Evolutionary conservation across 2,113 vertebrate genomes (phyloP).

Genomic region (Donacobius atricapilla): DNA sequence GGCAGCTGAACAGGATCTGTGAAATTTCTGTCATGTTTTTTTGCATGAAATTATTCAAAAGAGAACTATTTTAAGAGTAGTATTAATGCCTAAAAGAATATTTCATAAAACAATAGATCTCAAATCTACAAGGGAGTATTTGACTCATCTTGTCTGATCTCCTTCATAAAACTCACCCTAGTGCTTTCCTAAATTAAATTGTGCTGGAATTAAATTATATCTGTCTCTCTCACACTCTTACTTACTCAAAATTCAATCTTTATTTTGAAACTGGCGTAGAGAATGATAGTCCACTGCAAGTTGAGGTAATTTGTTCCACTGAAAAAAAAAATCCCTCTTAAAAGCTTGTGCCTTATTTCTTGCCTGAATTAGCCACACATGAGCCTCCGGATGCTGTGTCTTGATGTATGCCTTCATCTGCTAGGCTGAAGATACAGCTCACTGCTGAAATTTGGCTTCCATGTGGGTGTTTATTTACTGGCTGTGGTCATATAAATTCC

Average conservation of each 20-base stretch:
- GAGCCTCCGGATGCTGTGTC: neutral
- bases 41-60: neutral
- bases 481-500: neutral
- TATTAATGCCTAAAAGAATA: neutral
- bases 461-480: neutral
- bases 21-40: neutral
- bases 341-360: neutral
- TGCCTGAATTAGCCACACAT: neutral
- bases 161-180: neutral
- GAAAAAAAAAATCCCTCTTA: neutral
- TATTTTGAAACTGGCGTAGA: neutral
- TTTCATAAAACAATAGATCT: neutral
- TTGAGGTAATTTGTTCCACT: neutral
- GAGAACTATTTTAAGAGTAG: neutral
- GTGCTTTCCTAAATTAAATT: neutral
- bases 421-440: neutral
- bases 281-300: neutral
- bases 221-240: neutral
- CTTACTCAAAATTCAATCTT: neutral
- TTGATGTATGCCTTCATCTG: neutral
- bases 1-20: neutral
- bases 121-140: neutral
- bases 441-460: neutral
- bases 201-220: neutral
- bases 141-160: neutral